These are phyloP conservation scores for Heteractis magnifica DNA, from an alignment of 92 coral and sea anemone genomes.

Conservation along the genomic window DNA sequence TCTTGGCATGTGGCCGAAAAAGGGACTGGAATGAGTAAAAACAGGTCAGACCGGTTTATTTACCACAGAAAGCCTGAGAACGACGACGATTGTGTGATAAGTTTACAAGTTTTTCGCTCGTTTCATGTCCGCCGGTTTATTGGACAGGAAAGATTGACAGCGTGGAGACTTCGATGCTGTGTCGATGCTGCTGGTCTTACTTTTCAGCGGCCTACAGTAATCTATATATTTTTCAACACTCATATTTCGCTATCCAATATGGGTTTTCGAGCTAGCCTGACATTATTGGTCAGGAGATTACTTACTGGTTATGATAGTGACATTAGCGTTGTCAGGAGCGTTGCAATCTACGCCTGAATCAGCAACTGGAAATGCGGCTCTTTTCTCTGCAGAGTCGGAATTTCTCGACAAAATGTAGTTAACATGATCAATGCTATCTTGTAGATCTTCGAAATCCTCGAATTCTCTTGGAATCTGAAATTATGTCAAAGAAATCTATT, in stretches of 20 bases:
- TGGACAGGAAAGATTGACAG: too few relatives aligned
- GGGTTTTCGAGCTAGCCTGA: not conserved
- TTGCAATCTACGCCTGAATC: conserved; percentile 1
- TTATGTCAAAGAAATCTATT: not conserved
- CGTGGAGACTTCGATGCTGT: too few relatives aligned
- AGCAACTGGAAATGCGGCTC: not conserved
- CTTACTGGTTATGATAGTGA: conserved; percentile 20
- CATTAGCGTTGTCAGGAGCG: conserved; percentile 25
- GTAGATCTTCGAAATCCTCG: not conserved
- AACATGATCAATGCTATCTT: not conserved
- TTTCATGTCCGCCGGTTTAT: too few relatives aligned
- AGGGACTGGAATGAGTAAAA: too few relatives aligned
- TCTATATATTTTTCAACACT: too few relatives aligned
- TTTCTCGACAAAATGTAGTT: conserved; percentile 4
- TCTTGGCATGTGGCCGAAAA: too few relatives aligned
- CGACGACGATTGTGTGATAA: too few relatives aligned
- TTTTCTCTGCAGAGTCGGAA: not conserved
- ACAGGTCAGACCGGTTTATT: too few relatives aligned
- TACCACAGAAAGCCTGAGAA: too few relatives aligned
- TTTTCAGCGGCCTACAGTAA: too few relatives aligned
- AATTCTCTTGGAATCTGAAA: conserved; percentile 5
- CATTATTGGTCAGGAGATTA: not conserved
- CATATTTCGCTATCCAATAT: not conserved
- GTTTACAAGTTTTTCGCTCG: too few relatives aligned
- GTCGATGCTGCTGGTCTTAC: too few relatives aligned